Evolutionary conservation across 2,797 vertebrate genomes (phyloP).

Genomic region (Gymnodraco acuticeps): DNA sequence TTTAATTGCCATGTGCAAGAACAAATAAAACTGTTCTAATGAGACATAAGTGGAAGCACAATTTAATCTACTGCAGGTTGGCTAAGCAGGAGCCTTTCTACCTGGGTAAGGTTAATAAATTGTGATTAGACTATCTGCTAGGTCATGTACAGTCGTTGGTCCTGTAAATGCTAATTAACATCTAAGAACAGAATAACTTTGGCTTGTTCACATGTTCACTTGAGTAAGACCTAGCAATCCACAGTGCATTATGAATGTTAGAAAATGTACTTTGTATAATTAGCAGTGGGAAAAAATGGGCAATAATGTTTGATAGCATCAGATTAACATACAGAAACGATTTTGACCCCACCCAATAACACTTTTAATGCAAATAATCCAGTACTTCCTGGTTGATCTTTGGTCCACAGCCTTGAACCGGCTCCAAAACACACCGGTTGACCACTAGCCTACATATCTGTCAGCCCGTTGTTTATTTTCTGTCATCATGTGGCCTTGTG

Average conservation of each 20-base stretch:
- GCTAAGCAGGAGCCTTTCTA: slow-evolving; percentile 5
- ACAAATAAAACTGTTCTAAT: slow-evolving; percentile 33
- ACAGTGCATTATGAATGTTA: background rate
- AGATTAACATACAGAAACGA: background rate
- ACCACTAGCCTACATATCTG: slow-evolving; percentile 4
- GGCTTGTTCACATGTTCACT: background rate
- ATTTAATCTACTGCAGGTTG: slow-evolving; percentile 28
- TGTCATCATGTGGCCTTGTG: slow-evolving; percentile 23
- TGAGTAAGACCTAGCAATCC: background rate
- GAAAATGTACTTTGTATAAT: slow-evolving; percentile 2
- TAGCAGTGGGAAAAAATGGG: background rate
- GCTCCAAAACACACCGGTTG: slow-evolving; percentile 6
- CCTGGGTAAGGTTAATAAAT: slow-evolving; percentile 41
- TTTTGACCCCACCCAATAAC: background rate
- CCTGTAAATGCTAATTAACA: slow-evolving; percentile 37
- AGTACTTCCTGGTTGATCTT: background rate
- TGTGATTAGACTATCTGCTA: slow-evolving; percentile 24
- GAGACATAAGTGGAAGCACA: slow-evolving; percentile 16
- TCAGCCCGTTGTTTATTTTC: slow-evolving; percentile 31
- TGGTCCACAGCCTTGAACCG: slow-evolving; percentile 7
- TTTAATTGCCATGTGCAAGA: slow-evolving; percentile 24
- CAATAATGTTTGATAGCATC: background rate
- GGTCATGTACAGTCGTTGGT: slow-evolving; percentile 37
- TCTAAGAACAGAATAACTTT: slow-evolving; percentile 4
- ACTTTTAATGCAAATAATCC: background rate